Conservation (phyloP, 2,888 invertebrate species). For the Apamea epomidion region DNA sequence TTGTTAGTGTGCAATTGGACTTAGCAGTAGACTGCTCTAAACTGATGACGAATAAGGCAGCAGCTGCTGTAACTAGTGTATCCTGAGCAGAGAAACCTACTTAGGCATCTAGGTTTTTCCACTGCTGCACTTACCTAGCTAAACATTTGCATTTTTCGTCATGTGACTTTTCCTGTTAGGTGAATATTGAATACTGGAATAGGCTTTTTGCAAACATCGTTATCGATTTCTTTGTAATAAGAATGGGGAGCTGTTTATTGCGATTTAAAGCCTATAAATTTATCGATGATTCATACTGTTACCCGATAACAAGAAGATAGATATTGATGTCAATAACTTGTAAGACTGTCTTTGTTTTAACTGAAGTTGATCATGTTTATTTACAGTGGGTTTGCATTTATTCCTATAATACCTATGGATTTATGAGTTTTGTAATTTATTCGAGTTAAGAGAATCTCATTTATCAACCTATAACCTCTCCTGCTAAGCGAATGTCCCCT, state of each 20-base stretch:
- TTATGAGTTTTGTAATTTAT: constrained; percentile 6
- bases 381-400: background rate
- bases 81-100: background rate
- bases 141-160: background rate
- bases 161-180: background rate
- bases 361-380: constrained; percentile 6
- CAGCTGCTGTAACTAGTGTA: background rate
- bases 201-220: background rate
- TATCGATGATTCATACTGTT: constrained; percentile 35
- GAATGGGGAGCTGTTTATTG: background rate
- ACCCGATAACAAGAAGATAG: constrained; percentile 41
- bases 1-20: background rate
- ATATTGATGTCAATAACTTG: constrained; percentile 55
- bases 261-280: constrained; percentile 22
- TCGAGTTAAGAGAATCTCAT: background rate
- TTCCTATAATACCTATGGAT: background rate
- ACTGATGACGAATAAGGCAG: background rate
- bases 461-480: background rate
- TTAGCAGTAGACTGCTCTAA: background rate
- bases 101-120: background rate
- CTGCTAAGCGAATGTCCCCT: background rate
- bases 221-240: background rate
- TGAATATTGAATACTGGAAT: background rate
- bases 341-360: constrained; percentile 45
- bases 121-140: background rate